These are phyloP conservation scores for Aegithalos caudatus DNA, from an alignment of 2,113 vertebrate species.

Conservation along the genomic window DNA sequence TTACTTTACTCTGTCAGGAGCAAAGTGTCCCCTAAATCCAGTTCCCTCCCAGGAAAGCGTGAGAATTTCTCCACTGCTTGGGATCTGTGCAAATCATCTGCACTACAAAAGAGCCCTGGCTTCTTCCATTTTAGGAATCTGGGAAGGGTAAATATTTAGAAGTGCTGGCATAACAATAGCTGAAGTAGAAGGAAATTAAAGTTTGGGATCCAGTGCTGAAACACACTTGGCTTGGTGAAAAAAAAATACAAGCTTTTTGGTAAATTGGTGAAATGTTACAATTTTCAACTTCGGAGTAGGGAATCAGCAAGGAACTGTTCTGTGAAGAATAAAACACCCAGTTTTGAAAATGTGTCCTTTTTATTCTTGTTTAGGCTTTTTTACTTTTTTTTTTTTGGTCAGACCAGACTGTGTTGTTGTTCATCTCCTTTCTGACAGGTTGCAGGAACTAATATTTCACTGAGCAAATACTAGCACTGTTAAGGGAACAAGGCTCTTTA, in stretches of 20 bases:
- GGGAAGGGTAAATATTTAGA: conserved; percentile 92
- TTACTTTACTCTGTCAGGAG: conserved; percentile 49
- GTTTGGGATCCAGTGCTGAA: conserved; percentile 61
- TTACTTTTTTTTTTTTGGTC: not conserved
- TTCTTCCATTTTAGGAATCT: conserved; percentile 80
- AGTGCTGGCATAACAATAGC: conserved; percentile 77
- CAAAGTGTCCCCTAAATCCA: conserved; percentile 50
- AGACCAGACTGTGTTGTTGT: not conserved
- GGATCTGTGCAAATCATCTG: conserved; percentile 58
- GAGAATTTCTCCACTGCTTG: conserved; percentile 69
- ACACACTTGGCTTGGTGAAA: not conserved
- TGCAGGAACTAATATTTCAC: not conserved
- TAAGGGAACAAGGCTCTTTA: not conserved
- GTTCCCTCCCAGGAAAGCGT: conserved; percentile 62
- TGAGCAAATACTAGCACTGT: not conserved
- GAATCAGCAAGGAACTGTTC: not conserved
- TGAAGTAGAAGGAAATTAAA: conserved; percentile 72
- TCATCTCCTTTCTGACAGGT: not conserved
- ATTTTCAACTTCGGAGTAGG: not conserved
- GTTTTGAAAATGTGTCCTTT: not conserved
- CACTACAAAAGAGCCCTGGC: conserved; percentile 72
- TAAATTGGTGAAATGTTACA: not conserved
- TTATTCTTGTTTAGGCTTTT: not conserved
- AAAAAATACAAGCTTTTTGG: not conserved
- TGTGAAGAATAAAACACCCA: not conserved